phyloP scores from a whole-genome alignment of 2,888 invertebrate species.

The Drosophila rellima region DNA sequence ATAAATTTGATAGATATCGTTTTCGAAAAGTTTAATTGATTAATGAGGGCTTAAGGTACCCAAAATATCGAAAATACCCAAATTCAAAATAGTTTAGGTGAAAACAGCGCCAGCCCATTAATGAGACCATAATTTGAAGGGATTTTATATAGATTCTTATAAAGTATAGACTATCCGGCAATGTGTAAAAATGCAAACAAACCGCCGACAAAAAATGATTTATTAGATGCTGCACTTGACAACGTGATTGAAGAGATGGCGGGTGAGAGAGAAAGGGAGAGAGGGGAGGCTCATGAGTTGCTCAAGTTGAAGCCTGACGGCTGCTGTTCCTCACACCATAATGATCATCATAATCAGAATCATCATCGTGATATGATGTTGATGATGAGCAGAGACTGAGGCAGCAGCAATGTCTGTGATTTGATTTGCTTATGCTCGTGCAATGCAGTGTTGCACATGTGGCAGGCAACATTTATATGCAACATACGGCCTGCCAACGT shows the following conservation, averaged over 20 bases:
- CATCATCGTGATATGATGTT: conserved; percentile 42
- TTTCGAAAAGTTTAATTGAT: conserved; percentile 61
- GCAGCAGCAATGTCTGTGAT: conserved; percentile 42
- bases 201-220: conserved; percentile 75
- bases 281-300: conserved; percentile 26
- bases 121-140: conserved; percentile 64
- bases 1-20: conserved; percentile 77
- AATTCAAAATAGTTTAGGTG: conserved; percentile 68
- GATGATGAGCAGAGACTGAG: conserved; percentile 7
- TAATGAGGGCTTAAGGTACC: conserved; percentile 62
- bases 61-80: conserved; percentile 19
- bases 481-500: conserved; percentile 74
- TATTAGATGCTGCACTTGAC: conserved; percentile 76
- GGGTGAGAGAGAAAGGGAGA: neutral
- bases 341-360: conserved; percentile 38
- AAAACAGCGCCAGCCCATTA: conserved; percentile 67
- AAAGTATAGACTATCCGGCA: neutral
- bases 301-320: conserved; percentile 39
- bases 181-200: conserved; percentile 61
- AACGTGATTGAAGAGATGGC: conserved; percentile 11
- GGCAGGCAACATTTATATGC: conserved; percentile 74
- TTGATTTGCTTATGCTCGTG: conserved; percentile 66
- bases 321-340: conserved; percentile 41
- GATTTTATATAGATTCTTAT: neutral
- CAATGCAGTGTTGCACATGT: conserved; percentile 50